Evolutionary conservation across 64 coral and sea anemone species (phyloP), one percentile per base, ranked within the genome.

Genomic region (Dendrophyllia cribrosa): DNA sequence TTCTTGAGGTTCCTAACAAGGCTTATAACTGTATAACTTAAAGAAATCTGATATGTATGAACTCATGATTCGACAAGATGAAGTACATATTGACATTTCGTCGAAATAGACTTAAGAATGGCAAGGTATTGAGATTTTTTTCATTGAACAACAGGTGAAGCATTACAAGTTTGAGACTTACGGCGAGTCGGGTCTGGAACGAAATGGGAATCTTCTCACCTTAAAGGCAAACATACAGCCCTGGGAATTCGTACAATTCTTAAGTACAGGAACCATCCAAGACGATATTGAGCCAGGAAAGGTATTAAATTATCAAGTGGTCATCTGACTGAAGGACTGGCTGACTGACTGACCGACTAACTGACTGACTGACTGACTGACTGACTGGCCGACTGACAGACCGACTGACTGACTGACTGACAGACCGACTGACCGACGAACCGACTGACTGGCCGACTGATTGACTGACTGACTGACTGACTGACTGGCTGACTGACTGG

Each of bases 201-300:
- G 23, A 75, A 58, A 89, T 72, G 87, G 92, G 63, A 94, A 82
- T 56, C 87, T 94, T 14, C 68, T 89, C 15, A 75, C 88, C 17
- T 53, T 94, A 45, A 94, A 94, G 48, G 92, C 92, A 19, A 84
- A 83, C 6, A 68, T 94, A 68, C 86, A 94, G 58, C 76, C 88
- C 9, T 94, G 92, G 92, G 92, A 94, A 14, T 94, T 94, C 66
- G 92, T 94, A 46, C 92, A 94, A 12, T 94, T 84, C 23, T 83
- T 94, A 43, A 94, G 92, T 68, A 94, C 92, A 47, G 92, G 92
- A 9, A 88, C 76, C 13, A 94, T 94, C 66, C 86, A 94, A 69
- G 68, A 75, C 19, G 56, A 94, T 7, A 89, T 94, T 53, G 71
- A 84, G 53, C 24, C 92, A 34, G 92, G 92, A 67, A 76, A 94